A percentile compares a stretch with the other conserved stretches of the same genome.
phyloP scores from a whole-genome alignment of 2,113 vertebrate species.

The Excalfactoria chinensis region DNA sequence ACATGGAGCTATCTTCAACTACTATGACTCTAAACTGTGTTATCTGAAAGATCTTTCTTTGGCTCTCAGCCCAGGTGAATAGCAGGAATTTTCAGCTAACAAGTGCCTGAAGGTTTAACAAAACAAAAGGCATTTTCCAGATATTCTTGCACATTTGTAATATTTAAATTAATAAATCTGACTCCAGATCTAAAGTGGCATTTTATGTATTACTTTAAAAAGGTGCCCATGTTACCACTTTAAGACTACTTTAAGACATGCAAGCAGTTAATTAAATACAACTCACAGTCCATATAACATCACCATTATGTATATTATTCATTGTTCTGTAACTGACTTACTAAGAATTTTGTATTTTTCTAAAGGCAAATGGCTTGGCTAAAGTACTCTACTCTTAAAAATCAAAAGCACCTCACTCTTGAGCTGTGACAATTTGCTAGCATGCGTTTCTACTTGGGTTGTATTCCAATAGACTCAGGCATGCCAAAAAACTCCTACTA shows the following conservation, averaged over 20 bases:
- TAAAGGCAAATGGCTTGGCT: background rate
- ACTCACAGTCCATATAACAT: background rate
- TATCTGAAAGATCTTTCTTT: slow-evolving; percentile 60
- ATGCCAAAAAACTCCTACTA: background rate
- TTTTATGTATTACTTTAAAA: slow-evolving; percentile 67
- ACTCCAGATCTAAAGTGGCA: slow-evolving; percentile 53
- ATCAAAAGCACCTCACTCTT: background rate
- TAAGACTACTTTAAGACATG: slow-evolving; percentile 52
- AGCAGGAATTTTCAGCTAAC: slow-evolving; percentile 61
- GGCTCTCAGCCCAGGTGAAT: slow-evolving; percentile 65
- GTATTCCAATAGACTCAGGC: background rate
- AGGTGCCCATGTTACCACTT: slow-evolving; percentile 45
- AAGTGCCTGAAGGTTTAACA: slow-evolving; percentile 67
- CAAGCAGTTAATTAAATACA: slow-evolving; percentile 46
- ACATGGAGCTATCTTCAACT: slow-evolving; percentile 27
- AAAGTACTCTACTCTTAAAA: slow-evolving; percentile 23
- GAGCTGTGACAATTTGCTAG: background rate
- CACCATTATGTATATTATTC: background rate
- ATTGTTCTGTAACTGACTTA: background rate
- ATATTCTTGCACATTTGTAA: slow-evolving; percentile 64
- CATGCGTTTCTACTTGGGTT: background rate
- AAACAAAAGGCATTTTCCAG: slow-evolving; percentile 63
- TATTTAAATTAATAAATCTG: slow-evolving; percentile 51
- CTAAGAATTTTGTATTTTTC: background rate
- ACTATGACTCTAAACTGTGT: slow-evolving; percentile 48